Percentiles rank a stretch among this genome's conserved stretches.
These are phyloP conservation scores for Macrostomum cliftonense DNA, from an alignment of 2,888 invertebrate genomes.

Conservation along the genomic window DNA sequence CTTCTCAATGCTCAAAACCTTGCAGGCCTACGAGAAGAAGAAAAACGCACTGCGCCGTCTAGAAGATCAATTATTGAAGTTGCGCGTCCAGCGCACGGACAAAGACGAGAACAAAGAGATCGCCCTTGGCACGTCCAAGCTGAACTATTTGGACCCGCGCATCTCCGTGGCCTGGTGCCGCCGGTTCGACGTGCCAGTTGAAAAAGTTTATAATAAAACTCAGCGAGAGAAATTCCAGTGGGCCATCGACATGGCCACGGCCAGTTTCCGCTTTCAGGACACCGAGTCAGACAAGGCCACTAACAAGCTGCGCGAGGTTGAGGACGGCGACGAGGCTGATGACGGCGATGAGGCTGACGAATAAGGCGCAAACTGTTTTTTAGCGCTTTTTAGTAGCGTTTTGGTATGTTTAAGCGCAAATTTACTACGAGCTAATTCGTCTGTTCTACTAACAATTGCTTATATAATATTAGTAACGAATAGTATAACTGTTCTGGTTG, in stretches of 20 bases:
- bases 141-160: slow-evolving; percentile 95
- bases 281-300: slow-evolving; percentile 6
- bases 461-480: too few relatives aligned
- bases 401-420: too few relatives aligned
- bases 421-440: too few relatives aligned
- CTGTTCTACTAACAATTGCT: too few relatives aligned
- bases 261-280: slow-evolving; percentile 45
- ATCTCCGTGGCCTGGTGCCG: slow-evolving; percentile 99
- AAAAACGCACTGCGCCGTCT: slow-evolving; percentile 65
- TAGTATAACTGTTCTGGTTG: too few relatives aligned
- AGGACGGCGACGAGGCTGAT: slow-evolving; percentile 2
- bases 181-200: slow-evolving; percentile 80
- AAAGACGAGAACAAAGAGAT: slow-evolving; percentile 98
- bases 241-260: slow-evolving; percentile 97
- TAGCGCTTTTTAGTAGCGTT: too few relatives aligned
- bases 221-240: slow-evolving; percentile 97
- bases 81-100: slow-evolving; percentile 87
- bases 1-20: too few relatives aligned
- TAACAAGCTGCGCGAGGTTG: slow-evolving; percentile 4
- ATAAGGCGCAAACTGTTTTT: background rate
- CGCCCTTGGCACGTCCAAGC: slow-evolving; percentile 87
- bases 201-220: slow-evolving; percentile 97
- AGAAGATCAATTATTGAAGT: slow-evolving; percentile 69
- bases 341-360: slow-evolving; percentile 5
- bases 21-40: slow-evolving; percentile 42